Conservation (phyloP, 2,888 invertebrate genomes). For the Bombylius discolor region DNA sequence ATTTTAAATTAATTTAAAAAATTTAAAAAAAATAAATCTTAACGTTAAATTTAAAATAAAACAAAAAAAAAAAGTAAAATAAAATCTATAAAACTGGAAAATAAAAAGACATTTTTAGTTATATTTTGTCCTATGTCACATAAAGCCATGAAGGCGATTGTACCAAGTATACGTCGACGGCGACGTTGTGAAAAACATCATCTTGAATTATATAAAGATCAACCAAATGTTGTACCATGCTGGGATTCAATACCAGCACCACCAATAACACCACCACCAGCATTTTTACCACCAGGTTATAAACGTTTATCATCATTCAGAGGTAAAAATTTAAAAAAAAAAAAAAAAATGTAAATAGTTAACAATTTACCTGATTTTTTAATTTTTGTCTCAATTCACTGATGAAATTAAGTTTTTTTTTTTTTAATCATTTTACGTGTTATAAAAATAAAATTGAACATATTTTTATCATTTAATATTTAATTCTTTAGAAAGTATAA, state of each 20-base stretch:
- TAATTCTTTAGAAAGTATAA: too few relatives aligned
- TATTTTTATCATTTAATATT: too few relatives aligned
- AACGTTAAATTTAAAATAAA: not conserved
- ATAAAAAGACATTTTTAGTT: not conserved
- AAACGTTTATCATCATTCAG: constrained; percentile 31
- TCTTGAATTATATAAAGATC: constrained; percentile 37
- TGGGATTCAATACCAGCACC: constrained; percentile 44
- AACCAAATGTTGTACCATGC: constrained; percentile 43
- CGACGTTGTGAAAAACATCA: constrained; percentile 50
- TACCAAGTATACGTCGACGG: constrained; percentile 46
- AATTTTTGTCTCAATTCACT: too few relatives aligned
- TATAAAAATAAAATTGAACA: too few relatives aligned
- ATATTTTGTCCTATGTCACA: constrained; percentile 5
- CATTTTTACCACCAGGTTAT: constrained; percentile 49
- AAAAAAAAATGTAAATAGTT: too few relatives aligned
- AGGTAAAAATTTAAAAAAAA: constrained; percentile 17
- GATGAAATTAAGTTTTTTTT: too few relatives aligned
- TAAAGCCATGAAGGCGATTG: constrained; percentile 50
- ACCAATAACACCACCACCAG: constrained; percentile 55
- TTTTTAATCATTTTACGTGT: too few relatives aligned
- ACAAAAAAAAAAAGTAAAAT: not conserved
- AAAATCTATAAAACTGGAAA: too few relatives aligned
- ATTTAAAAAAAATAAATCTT: too few relatives aligned
- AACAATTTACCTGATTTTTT: too few relatives aligned
- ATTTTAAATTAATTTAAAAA: too few relatives aligned